phyloP scores from a whole-genome alignment of 2,888 invertebrate genomes.

The Bellardia pandia region DNA sequence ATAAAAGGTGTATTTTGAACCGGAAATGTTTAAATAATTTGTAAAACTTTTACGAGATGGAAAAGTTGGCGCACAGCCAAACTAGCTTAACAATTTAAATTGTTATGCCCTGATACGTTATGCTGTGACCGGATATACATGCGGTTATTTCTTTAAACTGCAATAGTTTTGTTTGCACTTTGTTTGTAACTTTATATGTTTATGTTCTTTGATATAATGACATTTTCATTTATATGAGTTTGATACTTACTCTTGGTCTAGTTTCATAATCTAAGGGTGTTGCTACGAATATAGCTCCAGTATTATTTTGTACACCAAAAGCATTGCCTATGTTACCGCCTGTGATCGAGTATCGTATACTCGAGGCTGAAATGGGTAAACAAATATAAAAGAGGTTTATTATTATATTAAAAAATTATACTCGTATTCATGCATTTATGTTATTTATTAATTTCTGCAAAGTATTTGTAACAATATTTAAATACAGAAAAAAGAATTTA shows the following conservation, averaged over 20 bases:
- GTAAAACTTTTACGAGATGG: not conserved
- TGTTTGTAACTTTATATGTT: too few species aligned
- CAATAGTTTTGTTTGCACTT: too few species aligned
- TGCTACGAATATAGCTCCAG: constrained; percentile 98
- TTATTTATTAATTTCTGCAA: too few species aligned
- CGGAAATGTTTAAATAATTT: constrained; percentile 26
- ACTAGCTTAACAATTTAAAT: not conserved
- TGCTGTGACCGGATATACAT: too few species aligned
- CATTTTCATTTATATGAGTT: too few species aligned
- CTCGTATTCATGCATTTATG: too few species aligned
- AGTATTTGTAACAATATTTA: too few species aligned
- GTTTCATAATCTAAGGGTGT: constrained; percentile 98
- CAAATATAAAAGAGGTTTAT: not conserved
- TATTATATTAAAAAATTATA: too few species aligned
- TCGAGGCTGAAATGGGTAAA: constrained; percentile 89
- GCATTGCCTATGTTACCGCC: constrained; percentile 99
- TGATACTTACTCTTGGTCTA: constrained; percentile 93
- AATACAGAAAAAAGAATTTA: too few species aligned
- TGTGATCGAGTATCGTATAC: constrained; percentile 99
- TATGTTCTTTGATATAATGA: too few species aligned
- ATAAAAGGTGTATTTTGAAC: constrained; percentile 30
- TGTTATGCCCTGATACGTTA: too few species aligned
- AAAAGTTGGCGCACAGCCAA: constrained; percentile 20
- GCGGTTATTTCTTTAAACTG: too few species aligned
- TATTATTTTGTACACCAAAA: constrained; percentile 98